A percentile compares a stretch with the other conserved stretches of the same genome.
These are phyloP conservation scores for Halichoeres trimaculatus DNA, from an alignment of 2,113 vertebrate species.

Conservation along the genomic window DNA sequence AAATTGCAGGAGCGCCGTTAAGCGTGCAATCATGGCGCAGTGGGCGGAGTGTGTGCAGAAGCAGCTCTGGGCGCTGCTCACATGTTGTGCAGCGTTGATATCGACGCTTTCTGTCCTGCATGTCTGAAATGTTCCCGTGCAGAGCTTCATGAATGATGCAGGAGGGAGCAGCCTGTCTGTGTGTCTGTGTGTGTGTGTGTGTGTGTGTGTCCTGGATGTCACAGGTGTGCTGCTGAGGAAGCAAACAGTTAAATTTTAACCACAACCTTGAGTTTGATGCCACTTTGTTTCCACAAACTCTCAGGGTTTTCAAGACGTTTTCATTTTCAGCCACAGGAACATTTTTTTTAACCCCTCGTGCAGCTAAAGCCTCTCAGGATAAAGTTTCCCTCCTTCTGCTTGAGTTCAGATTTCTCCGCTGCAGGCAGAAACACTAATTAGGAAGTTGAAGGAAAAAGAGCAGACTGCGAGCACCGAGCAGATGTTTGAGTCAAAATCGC, in stretches of 20 bases:
- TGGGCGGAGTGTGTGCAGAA: neutral
- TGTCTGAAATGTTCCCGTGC: conserved; percentile 15
- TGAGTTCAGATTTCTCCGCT: neutral
- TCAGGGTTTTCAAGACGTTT: no score
- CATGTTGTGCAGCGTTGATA: conserved; percentile 51
- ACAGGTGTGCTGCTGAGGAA: neutral
- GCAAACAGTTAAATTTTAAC: conserved; percentile 13
- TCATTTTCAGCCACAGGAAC: neutral
- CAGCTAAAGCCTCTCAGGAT: conserved; percentile 10
- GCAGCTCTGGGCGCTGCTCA: neutral
- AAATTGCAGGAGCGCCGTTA: neutral
- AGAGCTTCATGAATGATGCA: conserved; percentile 61
- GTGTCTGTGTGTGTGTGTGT: neutral
- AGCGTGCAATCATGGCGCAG: neutral
- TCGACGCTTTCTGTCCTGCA: conserved; percentile 37
- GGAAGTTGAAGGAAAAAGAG: conserved; percentile 38
- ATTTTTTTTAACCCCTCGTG: neutral
- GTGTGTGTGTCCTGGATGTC: conserved; percentile 7
- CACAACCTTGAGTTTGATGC: neutral
- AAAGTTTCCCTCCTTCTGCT: conserved; percentile 11
- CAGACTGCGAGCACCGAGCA: conserved; percentile 29
- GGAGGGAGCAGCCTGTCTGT: conserved; percentile 32
- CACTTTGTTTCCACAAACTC: neutral
- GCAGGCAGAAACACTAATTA: no score
- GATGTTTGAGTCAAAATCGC: conserved; percentile 16